These are phyloP conservation scores for Lacanobia wlatinum DNA, from an alignment of 2,888 invertebrate species.

Conservation along the genomic window DNA sequence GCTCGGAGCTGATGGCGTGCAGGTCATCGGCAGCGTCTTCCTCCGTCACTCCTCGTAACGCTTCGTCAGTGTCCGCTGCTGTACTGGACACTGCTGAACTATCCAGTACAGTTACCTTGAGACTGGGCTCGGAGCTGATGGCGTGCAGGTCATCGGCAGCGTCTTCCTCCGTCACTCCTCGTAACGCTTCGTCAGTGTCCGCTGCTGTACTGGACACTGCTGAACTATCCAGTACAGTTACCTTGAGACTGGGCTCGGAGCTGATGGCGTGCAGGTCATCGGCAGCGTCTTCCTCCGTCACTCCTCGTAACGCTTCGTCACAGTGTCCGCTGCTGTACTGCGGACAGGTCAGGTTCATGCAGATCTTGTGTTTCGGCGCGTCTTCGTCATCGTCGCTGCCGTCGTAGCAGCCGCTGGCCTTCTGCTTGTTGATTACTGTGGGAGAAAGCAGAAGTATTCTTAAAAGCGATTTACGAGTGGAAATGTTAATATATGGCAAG, in stretches of 20 bases:
- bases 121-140: conserved; percentile 7
- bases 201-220: too few species aligned
- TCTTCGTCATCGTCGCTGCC: conserved; percentile 73
- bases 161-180: too few species aligned
- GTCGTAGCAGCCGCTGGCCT: conserved; percentile 73
- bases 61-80: too few species aligned
- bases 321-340: conserved; percentile 69
- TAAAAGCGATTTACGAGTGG: neutral
- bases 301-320: conserved; percentile 42
- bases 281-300: conserved; percentile 59
- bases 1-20: neutral
- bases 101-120: too few species aligned
- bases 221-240: conserved; percentile 26
- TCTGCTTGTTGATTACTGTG: conserved; percentile 79
- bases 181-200: too few species aligned
- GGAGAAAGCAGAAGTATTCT: neutral
- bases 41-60: too few species aligned
- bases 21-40: too few species aligned
- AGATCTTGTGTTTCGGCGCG: conserved; percentile 78
- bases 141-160: too few species aligned
- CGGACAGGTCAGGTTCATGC: conserved; percentile 82
- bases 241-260: conserved; percentile 70
- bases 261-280: conserved; percentile 67
- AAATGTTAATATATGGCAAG: too few species aligned
- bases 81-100: too few species aligned